Evolutionary conservation across 2,888 invertebrate genomes (phyloP).

Genomic region (Agrotis ipsilon): DNA sequence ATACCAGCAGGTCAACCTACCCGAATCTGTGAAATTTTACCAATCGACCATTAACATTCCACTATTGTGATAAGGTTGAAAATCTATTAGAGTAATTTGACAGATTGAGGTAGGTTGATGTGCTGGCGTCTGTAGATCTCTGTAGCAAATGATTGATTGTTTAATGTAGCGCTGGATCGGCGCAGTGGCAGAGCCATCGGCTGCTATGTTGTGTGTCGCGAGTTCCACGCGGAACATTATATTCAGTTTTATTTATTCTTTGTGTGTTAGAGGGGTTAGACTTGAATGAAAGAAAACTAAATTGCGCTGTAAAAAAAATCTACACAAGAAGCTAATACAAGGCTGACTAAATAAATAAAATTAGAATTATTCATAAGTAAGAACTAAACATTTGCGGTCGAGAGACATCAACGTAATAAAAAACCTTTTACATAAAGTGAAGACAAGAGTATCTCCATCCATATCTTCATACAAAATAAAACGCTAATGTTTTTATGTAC

Average conservation of each 20-base stretch:
- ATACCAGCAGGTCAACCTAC: too few relatives aligned
- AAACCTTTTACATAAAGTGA: slow-evolving; percentile 29
- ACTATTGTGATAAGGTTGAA: too few relatives aligned
- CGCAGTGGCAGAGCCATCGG: not conserved
- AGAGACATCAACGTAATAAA: slow-evolving; percentile 27
- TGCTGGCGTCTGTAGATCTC: too few relatives aligned
- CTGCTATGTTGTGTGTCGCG: too few relatives aligned
- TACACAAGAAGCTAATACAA: not conserved
- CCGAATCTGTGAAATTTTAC: too few relatives aligned
- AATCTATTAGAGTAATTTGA: too few relatives aligned
- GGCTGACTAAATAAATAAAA: not conserved
- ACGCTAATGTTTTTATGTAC: slow-evolving; percentile 64
- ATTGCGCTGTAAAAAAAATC: not conserved
- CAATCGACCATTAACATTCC: too few relatives aligned
- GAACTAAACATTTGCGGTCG: slow-evolving; percentile 3
- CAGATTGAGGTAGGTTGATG: too few relatives aligned
- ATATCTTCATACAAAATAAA: slow-evolving; percentile 54
- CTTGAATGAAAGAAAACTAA: slow-evolving; percentile 3
- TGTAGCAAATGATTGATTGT: too few relatives aligned
- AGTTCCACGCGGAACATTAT: too few relatives aligned
- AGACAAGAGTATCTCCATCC: slow-evolving; percentile 15
- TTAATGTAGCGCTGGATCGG: too few relatives aligned
- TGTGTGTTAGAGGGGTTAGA: not conserved
- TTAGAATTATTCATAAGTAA: slow-evolving; percentile 28
- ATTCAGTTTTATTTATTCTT: not conserved